Base-by-base conservation (phyloP, 1,140 invertebrate genomes). In the Drosophila miranda region DNA sequence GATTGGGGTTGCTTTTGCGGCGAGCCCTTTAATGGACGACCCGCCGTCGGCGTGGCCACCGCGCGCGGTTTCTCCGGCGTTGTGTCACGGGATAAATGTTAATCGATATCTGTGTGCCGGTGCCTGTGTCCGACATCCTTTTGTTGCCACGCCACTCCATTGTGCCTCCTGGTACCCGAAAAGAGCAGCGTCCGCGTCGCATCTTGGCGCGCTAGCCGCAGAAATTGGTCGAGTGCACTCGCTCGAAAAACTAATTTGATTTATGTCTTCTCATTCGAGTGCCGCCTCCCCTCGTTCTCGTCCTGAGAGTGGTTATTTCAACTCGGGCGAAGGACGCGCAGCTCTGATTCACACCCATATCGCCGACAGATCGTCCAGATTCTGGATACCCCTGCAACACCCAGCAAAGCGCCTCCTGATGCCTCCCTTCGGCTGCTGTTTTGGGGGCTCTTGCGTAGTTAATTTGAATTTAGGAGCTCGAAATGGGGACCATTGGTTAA, bases 211-310 rank as follows among this genome's bases (percentile, higher is more conserved):
- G 62, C 44, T 76, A 55, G 58, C 64, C 64, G 62, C 76, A 76
- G 46, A 77, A 89, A 88, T 88, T 84, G 83, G 84, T 89, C 79
- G 84, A 81, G 80, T 89, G 86, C 86, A 89, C 73, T 86, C 77
- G 68, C 64, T 60, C 54, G 81, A 89, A 89, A 80, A 86, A 86
- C 72, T 82, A 75, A 89, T 89, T 89, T 89, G 86, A 89, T 89
- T 89, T 89, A 89, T 89, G 81, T 75, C 61, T 70, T 75, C 68
- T 66, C 68, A 75, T 80, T 86, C 71, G 72, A 75, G 77, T 75
- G 64, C 51, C 74, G 58, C 78, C 67, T 59, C 43, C 54, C 53
- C 50, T 43, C 19, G 30, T 19, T 21, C 21, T 7, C 8, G n/a
- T 14, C 52, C 19, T 45, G 60, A 45, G 44, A 48, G n/a, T 19